Percentiles rank a stretch among this genome's conserved stretches.
Conservation (phyloP, 2,797 vertebrate genomes). For the Euthynnus affinis region DNA sequence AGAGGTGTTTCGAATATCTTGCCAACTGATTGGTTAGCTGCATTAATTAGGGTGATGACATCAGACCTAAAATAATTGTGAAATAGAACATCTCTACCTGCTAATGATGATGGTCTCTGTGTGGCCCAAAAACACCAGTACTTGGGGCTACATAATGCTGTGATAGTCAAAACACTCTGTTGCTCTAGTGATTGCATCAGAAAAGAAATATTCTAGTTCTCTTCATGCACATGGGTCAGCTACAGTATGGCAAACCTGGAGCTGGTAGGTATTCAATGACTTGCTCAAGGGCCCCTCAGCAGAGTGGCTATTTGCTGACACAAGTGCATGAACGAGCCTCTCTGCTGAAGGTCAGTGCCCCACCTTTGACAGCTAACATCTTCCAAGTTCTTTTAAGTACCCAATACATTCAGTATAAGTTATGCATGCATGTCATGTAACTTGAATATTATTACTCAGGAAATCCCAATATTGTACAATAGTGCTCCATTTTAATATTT, state of each 20-base stretch:
- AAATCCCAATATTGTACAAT: background rate
- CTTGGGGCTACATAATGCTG: no score
- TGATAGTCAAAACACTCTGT: no score
- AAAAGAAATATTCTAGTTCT: background rate
- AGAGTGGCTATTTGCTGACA: background rate
- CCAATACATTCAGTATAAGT: background rate
- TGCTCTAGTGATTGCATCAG: background rate
- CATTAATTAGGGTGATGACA: background rate
- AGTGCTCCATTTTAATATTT: background rate
- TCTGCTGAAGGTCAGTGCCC: background rate
- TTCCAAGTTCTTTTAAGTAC: slow-evolving; percentile 1
- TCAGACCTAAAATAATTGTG: background rate
- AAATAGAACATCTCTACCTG: background rate
- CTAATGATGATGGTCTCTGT: no score
- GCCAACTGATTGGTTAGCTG: no score
- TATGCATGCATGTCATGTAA: background rate
- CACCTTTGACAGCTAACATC: background rate
- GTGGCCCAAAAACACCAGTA: no score
- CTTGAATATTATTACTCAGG: background rate
- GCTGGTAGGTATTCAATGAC: background rate
- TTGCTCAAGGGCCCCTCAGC: background rate
- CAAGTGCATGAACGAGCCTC: background rate
- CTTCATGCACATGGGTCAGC: background rate
- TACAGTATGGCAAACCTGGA: background rate
- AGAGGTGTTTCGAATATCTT: no score